phyloP scores from a whole-genome alignment of 1,140 invertebrate genomes.

The Latrodectus geometricus region DNA sequence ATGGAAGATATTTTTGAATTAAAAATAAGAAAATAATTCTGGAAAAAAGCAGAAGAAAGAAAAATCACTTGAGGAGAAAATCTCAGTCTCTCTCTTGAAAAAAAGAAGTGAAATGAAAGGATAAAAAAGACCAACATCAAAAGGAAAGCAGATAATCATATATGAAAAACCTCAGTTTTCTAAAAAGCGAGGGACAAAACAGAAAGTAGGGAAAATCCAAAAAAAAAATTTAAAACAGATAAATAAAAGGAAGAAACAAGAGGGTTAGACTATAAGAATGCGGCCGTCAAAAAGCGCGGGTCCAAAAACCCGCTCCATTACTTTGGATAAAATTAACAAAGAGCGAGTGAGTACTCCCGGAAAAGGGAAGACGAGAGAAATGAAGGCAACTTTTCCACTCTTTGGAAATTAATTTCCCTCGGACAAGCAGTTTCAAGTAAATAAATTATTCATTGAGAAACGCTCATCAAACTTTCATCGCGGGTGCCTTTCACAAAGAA shows the following conservation, averaged over 20 bases:
- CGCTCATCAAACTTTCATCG: constrained; percentile 57
- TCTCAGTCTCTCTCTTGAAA: neutral
- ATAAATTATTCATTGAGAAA: constrained; percentile 54
- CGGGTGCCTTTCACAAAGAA: constrained; percentile 48
- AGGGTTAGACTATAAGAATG: constrained; percentile 6
- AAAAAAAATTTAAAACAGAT: constrained; percentile 46
- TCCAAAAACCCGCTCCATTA: constrained; percentile 46
- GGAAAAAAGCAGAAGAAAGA: neutral
- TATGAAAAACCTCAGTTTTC: constrained; percentile 22
- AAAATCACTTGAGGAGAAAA: neutral
- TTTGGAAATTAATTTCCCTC: constrained; percentile 58
- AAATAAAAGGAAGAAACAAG: constrained; percentile 23
- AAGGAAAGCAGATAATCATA: constrained; percentile 48
- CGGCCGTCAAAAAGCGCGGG: constrained; percentile 39
- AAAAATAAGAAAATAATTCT: constrained; percentile 12
- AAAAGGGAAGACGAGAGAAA: neutral
- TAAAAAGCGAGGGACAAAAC: constrained; percentile 8
- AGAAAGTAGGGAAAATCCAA: neutral
- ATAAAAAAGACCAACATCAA: constrained; percentile 28
- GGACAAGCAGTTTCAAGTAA: constrained; percentile 55
- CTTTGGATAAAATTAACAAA: constrained; percentile 62
- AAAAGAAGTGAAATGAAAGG: constrained; percentile 14
- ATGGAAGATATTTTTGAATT: neutral
- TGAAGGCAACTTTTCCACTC: constrained; percentile 46
- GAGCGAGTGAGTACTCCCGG: neutral